Conservation (phyloP, 2,888 invertebrate species). For the Beris morrisii region DNA sequence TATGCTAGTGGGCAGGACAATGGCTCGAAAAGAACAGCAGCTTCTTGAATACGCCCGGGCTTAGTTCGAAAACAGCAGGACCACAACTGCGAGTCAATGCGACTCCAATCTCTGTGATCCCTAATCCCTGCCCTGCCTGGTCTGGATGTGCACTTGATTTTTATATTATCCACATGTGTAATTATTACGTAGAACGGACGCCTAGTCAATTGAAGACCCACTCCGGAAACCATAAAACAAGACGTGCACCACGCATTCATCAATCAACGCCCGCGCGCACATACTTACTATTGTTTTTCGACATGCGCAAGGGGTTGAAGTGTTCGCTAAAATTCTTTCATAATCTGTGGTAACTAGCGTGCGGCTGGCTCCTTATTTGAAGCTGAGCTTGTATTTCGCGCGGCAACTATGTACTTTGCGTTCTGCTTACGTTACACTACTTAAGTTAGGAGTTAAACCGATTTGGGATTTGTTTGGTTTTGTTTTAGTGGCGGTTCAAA, state of each 20-base stretch:
- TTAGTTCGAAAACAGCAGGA: slow-evolving; percentile 23
- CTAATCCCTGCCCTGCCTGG: no score
- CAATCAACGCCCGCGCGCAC: slow-evolving; percentile 33
- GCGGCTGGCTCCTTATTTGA: neutral
- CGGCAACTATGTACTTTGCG: neutral
- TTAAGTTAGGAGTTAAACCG: neutral
- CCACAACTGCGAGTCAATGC: neutral
- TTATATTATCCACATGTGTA: neutral
- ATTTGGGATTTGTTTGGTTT: neutral
- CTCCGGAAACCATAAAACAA: slow-evolving; percentile 33
- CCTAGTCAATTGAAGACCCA: slow-evolving; percentile 29
- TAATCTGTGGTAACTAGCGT: neutral
- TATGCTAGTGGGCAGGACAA: slow-evolving; percentile 18
- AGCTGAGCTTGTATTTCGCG: neutral
- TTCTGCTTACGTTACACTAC: neutral
- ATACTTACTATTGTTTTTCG: slow-evolving; percentile 23
- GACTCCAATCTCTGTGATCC: no score
- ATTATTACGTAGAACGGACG: slow-evolving; percentile 15
- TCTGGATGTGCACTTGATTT: slow-evolving; percentile 28
- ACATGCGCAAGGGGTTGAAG: slow-evolving; percentile 31
- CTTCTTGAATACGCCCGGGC: slow-evolving; percentile 25
- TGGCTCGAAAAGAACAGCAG: slow-evolving; percentile 11
- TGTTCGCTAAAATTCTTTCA: neutral
- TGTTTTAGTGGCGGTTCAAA: slow-evolving; percentile 9
- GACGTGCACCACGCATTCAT: slow-evolving; percentile 31